Evolutionary conservation across 2,797 vertebrate species (phyloP), one percentile per base, ranked within the genome.

Genomic region (Clarias pachynema): DNA sequence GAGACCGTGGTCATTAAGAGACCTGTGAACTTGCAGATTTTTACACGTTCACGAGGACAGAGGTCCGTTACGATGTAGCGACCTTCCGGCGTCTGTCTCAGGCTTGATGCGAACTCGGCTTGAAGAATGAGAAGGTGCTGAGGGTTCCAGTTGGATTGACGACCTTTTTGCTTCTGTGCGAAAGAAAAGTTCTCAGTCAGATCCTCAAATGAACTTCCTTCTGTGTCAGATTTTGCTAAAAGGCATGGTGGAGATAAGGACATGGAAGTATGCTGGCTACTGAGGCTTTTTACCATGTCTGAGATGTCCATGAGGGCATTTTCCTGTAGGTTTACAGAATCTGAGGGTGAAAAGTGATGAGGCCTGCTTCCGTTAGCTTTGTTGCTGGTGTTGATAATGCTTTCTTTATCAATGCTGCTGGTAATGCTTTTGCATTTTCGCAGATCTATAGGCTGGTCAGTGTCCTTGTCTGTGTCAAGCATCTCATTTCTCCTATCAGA

Each of bases 1-100:
- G 98, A 99, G 94, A 99, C 99, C 91, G 98, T 99, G 93, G 98
- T 99, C 98, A 99, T 99, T 89, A 97, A 98, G 87, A 99, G 98
- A 92, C 98, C 98, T 49, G 98, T 99, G 94, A 99, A 99, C 96
- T 99, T 99, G 93, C 97, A 99, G 93, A 99, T 98, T 94, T 99
- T 97, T 90, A 99, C 97, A 85, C 98, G 95, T 93, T 99, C 98
- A 92, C 99, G 98, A 10, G 98, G 97, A 87, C 97, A 97, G 78
- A 99, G 93, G 95, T 99, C 98, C 69, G 94, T 97, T 92, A 99
- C 95, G 82, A 97, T 94, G 87, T 98, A 97, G 93, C 97, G 98
- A 85, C 98, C 98, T 68, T 99, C 98, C 0, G 96, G 91, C 0
- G 97, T 98, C 92, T 99, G 97, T 88, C 95, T 94, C 87, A 99